Conservation (phyloP, 2,888 invertebrate genomes). For the Brachypalpus laphriformis region DNA sequence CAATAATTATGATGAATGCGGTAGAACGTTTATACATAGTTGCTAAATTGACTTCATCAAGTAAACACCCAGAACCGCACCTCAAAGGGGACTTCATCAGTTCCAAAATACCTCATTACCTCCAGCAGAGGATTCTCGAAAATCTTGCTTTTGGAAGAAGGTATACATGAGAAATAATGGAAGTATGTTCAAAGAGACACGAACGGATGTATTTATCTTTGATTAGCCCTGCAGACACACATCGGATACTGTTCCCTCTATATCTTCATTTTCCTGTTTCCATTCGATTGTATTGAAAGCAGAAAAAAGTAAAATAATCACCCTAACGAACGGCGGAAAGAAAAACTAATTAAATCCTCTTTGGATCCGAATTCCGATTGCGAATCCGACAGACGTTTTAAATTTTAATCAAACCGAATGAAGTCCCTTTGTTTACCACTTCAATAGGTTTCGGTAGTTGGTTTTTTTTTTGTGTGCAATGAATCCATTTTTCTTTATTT, state of each 20-base stretch:
- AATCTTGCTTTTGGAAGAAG: background rate
- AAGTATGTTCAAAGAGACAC: background rate
- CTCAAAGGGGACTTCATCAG: background rate
- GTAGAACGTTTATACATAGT: no score
- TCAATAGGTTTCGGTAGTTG: constrained; percentile 34
- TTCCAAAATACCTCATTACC: background rate
- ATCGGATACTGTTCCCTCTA: constrained; percentile 20
- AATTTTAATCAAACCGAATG: constrained; percentile 69
- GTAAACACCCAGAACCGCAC: no score
- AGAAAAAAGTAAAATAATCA: constrained; percentile 3
- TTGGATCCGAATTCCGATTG: constrained; percentile 60
- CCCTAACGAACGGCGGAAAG: constrained; percentile 73
- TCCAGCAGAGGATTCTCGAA: no score
- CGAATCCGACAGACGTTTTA: constrained; percentile 60
- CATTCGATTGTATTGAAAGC: constrained; percentile 8
- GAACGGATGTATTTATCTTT: constrained; percentile 68
- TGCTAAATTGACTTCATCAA: no score
- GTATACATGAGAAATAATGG: background rate
- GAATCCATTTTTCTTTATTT: background rate
- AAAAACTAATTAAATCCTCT: constrained; percentile 82
- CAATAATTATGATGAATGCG: no score
- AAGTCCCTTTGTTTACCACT: constrained; percentile 57
- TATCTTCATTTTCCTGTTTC: constrained; percentile 1
- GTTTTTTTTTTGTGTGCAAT: background rate
- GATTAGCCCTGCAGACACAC: constrained; percentile 62